Evolutionary conservation across 1,140 invertebrate genomes (phyloP).

Genomic region (Melipona quadrifasciata): DNA sequence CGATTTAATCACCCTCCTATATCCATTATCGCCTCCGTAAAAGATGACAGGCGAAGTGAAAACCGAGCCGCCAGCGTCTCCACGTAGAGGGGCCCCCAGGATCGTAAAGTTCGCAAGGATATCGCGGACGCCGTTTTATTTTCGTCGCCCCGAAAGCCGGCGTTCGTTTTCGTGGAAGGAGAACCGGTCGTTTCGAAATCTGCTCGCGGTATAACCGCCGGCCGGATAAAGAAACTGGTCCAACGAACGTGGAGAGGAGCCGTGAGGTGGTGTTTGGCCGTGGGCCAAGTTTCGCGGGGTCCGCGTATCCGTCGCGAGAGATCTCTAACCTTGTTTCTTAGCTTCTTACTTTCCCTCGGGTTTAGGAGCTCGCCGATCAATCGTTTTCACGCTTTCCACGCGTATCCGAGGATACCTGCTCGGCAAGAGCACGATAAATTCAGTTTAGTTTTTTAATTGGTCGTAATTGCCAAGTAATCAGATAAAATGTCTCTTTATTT

Average conservation of each 20-base stretch:
- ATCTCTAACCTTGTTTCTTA: conserved; percentile 26
- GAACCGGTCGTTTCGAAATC: conserved; percentile 68
- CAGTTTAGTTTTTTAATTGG: no score
- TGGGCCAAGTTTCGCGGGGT: conserved; percentile 52
- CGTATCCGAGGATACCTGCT: no score
- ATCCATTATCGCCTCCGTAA: neutral
- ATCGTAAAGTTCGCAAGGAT: conserved; percentile 47
- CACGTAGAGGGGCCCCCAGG: conserved; percentile 4
- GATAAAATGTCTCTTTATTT: no score
- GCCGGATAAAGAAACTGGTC: conserved; percentile 67
- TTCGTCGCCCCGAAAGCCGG: conserved; percentile 60
- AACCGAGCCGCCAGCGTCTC: neutral
- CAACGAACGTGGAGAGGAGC: conserved; percentile 51
- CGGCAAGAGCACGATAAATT: no score
- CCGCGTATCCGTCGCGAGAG: conserved; percentile 53
- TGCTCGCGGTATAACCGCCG: conserved; percentile 41
- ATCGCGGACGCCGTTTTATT: conserved; percentile 47
- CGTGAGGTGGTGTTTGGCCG: conserved; percentile 57
- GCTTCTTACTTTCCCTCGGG: neutral
- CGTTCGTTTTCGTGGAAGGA: conserved; percentile 61
- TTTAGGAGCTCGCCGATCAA: neutral
- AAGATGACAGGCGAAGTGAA: conserved; percentile 9
- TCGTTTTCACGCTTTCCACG: neutral
- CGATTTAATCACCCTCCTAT: no score
- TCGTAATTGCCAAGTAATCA: no score